Evolutionary conservation across 2,888 invertebrate species (phyloP).

Genomic region (Cosmorhoe ocellata): DNA sequence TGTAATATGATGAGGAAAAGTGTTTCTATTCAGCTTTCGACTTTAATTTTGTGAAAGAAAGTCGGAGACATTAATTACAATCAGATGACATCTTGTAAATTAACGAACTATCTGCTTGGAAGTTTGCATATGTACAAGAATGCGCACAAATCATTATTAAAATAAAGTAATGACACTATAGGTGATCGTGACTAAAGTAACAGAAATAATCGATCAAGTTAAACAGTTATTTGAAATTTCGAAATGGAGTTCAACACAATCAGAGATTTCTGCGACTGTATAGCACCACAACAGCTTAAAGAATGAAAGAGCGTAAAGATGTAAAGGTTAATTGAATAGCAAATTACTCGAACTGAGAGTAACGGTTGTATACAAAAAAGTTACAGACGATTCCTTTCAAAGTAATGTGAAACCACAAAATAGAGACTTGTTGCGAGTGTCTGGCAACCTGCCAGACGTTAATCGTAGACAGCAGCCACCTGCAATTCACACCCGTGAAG

Average conservation of each 20-base stretch:
- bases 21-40: constrained; percentile 23
- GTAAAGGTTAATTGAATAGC: background rate
- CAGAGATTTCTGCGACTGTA: too few relatives aligned
- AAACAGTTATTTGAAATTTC: too few relatives aligned
- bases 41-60: constrained; percentile 11
- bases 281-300: too few relatives aligned
- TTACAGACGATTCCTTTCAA: constrained; percentile 30
- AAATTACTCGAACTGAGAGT: background rate
- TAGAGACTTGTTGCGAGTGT: constrained; percentile 46
- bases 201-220: too few relatives aligned
- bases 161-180: too few relatives aligned
- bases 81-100: constrained; percentile 4
- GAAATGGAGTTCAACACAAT: too few relatives aligned
- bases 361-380: constrained; percentile 1
- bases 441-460: constrained; percentile 55
- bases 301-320: background rate
- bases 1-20: constrained; percentile 38
- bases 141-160: too few relatives aligned
- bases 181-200: too few relatives aligned
- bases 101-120: background rate
- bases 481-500: constrained; percentile 48
- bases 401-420: constrained; percentile 26
- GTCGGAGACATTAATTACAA: constrained; percentile 14
- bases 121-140: too few relatives aligned
- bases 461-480: constrained; percentile 52